A percentile compares a stretch with the other conserved stretches of the same genome.
Evolutionary conservation across 2,888 invertebrate genomes (phyloP).

Genomic region (Trichogramma dendrolimi): DNA sequence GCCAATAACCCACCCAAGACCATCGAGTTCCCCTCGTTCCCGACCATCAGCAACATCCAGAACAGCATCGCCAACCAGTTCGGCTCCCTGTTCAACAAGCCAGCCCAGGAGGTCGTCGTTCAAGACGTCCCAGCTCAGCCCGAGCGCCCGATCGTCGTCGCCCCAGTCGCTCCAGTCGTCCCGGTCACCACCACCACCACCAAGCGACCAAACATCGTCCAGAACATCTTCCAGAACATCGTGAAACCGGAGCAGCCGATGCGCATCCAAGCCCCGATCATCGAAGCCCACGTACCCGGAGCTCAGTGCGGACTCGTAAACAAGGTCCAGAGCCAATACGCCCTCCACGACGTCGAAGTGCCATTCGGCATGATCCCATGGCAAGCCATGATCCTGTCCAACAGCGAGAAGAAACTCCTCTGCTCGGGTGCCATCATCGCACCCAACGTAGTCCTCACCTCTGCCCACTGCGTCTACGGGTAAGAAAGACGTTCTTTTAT

Average conservation of each 20-base stretch:
- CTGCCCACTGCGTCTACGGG: conserved; percentile 79
- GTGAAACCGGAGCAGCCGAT: not conserved
- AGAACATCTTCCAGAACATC: conserved; percentile 3
- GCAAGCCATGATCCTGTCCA: conserved; percentile 78
- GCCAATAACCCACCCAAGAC: conserved; percentile 12
- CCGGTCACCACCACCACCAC: conserved; percentile 4
- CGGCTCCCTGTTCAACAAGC: not conserved
- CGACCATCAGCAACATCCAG: conserved; percentile 9
- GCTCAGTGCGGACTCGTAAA: conserved; percentile 50
- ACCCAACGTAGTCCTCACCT: conserved; percentile 69
- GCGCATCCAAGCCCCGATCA: conserved; percentile 35
- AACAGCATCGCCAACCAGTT: conserved; percentile 8
- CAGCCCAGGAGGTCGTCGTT: not conserved
- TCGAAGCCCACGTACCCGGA: conserved; percentile 37
- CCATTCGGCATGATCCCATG: conserved; percentile 81
- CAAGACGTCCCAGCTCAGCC: conserved; percentile 7
- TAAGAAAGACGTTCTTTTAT: conserved; percentile 47
- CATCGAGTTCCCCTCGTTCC: conserved; percentile 13
- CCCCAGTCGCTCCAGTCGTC: not conserved
- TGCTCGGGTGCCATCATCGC: conserved; percentile 79
- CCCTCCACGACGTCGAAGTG: conserved; percentile 54
- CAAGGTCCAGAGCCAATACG: conserved; percentile 44
- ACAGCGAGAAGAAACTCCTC: conserved; percentile 67
- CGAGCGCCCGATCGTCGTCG: not conserved
- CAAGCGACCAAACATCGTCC: conserved; percentile 12